A percentile compares a stretch with the other conserved stretches of the same genome.
phyloP scores from a whole-genome alignment of 1,140 invertebrate genomes.

The Leptestheria dahalacensis region DNA sequence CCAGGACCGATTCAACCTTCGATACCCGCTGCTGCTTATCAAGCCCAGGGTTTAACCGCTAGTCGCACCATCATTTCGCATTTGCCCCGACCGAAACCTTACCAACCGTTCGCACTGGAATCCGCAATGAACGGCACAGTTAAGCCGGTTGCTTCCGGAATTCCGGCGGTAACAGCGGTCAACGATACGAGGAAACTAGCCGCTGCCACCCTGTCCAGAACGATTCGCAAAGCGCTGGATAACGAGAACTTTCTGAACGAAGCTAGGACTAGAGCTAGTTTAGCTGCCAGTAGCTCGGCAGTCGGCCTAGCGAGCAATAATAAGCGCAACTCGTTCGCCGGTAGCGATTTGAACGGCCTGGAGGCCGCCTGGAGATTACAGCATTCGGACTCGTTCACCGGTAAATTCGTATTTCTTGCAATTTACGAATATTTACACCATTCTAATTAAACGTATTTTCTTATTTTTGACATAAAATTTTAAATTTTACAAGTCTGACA shows the following conservation, averaged over 20 bases:
- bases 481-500: too few species aligned
- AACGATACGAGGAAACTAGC: constrained; percentile 4
- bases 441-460: too few species aligned
- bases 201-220: constrained; percentile 4
- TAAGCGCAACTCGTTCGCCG: neutral
- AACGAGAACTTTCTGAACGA: constrained; percentile 4
- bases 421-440: too few species aligned
- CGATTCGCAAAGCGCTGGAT: neutral
- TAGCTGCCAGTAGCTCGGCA: constrained; percentile 6
- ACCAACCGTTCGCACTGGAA: constrained; percentile 18
- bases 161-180: constrained; percentile 13
- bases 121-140: neutral
- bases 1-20: too few species aligned
- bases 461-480: too few species aligned
- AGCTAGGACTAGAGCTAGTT: constrained; percentile 10
- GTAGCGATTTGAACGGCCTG: too few species aligned
- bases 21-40: too few species aligned
- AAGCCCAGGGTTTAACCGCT: neutral
- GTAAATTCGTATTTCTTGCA: too few species aligned
- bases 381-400: neutral
- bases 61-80: constrained; percentile 15
- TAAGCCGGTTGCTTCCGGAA: neutral
- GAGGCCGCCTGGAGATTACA: neutral
- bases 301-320: neutral
- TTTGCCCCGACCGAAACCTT: constrained; percentile 23